Base-by-base conservation (phyloP, 1,140 invertebrate species). In the Dreissena rostriformis region DNA sequence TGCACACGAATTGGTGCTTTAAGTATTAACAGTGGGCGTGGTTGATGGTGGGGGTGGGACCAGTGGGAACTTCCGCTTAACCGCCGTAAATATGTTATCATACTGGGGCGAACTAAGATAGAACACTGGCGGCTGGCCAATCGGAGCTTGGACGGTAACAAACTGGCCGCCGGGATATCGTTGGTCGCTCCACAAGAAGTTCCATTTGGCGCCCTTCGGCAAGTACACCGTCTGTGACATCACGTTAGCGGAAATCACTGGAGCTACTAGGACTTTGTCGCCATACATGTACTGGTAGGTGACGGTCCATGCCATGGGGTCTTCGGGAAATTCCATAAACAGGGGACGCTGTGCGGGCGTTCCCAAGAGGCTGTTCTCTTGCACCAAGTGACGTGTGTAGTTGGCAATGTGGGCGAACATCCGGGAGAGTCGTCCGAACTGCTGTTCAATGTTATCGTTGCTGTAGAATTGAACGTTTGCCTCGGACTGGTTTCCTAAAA, bases 241-340 rank as follows among this genome's bases (percentile, higher is more conserved):
- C 2, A 81, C 83, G 51, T 80, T 82, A 52, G 88, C 52, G 17
- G 88, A 24, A 19, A 92, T 79, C 0, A 93, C 90, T 1, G 93
- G 93, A 2, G 93, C 92, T 19, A 94, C 92, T 2, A 94, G 77
- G 12, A 94, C 77, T 86, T 94, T 93, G 39, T 78, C 26, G 2
- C 93, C 93, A 71, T 89, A 93, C 91, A 94, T 86, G 76, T 93
- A 94, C 84, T 94, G 89, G 75, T 93, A 93, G 24, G 88, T 84
- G 14, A 89, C 71, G 11, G 80, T 85, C 57, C 84, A 90, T 12
- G 89, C 82, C 12, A 77, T 76, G 8, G 77, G 19, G 81, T 93
- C 92, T 2, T 82, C 61, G 17, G 88, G 84, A 75, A 91, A 93
- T 57, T 90, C 80, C 57, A 93, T 86, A 76, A 93, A 93, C 39